A percentile compares a stretch with the other conserved stretches of the same genome.
phyloP scores from a whole-genome alignment of 2,888 invertebrate species.

The Onthophagus sagittarius region DNA sequence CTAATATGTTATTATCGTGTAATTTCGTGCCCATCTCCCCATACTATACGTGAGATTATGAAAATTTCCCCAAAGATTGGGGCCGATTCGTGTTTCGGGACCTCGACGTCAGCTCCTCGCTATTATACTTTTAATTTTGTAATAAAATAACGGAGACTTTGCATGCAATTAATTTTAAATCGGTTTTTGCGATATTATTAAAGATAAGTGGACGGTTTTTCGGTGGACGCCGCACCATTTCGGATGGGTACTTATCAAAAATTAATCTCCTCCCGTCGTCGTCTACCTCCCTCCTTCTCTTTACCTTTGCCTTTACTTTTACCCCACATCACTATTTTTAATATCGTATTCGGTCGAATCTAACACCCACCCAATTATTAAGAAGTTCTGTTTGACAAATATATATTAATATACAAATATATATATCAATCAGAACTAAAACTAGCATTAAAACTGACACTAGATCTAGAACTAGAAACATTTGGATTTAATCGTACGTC shows the following conservation, averaged over 20 bases:
- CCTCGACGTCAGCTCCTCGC: neutral
- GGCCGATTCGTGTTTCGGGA: conserved; percentile 4
- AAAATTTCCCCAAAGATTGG: conserved; percentile 30
- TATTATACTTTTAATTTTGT: conserved; percentile 41
- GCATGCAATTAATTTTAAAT: conserved; percentile 49
- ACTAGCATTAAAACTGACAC: no score
- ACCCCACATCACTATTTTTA: neutral
- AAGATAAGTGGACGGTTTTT: conserved; percentile 44
- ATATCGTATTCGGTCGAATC: no score
- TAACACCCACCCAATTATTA: no score
- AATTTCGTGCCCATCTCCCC: conserved; percentile 31
- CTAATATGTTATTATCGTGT: conserved; percentile 43
- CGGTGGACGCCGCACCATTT: neutral
- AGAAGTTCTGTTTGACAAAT: no score
- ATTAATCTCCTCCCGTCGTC: conserved; percentile 5
- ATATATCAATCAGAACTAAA: no score
- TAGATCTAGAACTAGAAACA: no score
- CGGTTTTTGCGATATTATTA: conserved; percentile 48
- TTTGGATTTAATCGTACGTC: no score
- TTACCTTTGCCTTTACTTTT: neutral
- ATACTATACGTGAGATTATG: conserved; percentile 31
- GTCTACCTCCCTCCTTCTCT: neutral
- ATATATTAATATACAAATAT: no score
- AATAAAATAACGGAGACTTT: conserved; percentile 45
- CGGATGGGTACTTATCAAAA: conserved; percentile 2